phyloP scores from a whole-genome alignment of 2,797 vertebrate species.

The Sebastes oblongus region DNA sequence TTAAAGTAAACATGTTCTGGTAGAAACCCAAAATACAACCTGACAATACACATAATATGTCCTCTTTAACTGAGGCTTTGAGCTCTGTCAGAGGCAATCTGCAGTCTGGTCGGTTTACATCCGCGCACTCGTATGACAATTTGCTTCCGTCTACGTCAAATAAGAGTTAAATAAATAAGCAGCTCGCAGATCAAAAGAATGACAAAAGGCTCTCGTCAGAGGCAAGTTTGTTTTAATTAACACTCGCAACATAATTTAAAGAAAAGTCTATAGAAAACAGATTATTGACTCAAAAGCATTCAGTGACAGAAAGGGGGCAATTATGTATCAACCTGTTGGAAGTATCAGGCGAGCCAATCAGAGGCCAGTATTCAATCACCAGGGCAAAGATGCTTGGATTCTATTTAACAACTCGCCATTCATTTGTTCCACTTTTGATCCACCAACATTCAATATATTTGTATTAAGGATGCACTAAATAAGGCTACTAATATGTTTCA shows the following conservation, averaged over 20 bases:
- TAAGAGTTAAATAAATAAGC: neutral
- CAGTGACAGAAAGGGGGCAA: constrained; percentile 12
- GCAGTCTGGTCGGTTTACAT: neutral
- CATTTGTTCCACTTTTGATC: constrained; percentile 38
- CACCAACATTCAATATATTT: constrained; percentile 59
- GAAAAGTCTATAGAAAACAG: constrained; percentile 70
- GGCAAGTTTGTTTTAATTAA: constrained; percentile 68
- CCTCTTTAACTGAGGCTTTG: constrained; percentile 1
- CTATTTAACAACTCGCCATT: constrained; percentile 10
- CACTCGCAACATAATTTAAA: constrained; percentile 66
- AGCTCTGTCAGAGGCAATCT: neutral
- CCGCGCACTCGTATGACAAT: neutral
- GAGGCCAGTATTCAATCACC: constrained; percentile 4
- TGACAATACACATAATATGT: too few relatives aligned
- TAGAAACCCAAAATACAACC: too few relatives aligned
- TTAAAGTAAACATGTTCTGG: too few relatives aligned
- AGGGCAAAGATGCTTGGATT: constrained; percentile 5
- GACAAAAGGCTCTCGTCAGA: constrained; percentile 33
- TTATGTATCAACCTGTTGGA: neutral
- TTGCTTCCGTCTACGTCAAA: neutral
- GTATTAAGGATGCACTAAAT: constrained; percentile 47
- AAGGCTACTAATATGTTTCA: constrained; percentile 42
- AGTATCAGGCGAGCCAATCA: constrained; percentile 8
- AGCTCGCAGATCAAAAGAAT: neutral
- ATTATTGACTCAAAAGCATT: constrained; percentile 53